A percentile compares a stretch with the other conserved stretches of the same genome.
Evolutionary conservation across 2,797 vertebrate genomes (phyloP).

Genomic region (Furcifer pardalis): DNA sequence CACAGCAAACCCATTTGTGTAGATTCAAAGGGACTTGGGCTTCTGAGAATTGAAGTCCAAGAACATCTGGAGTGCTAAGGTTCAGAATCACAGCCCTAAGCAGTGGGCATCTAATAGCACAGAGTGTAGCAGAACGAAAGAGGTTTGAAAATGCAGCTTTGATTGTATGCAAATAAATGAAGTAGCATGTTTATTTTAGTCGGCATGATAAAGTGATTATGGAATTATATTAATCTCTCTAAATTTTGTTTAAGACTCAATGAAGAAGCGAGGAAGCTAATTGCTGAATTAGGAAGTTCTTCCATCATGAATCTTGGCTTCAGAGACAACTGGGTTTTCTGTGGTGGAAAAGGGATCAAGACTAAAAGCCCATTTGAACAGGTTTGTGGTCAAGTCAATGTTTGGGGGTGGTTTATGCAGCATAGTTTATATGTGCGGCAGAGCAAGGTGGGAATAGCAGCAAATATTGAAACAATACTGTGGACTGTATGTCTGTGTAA

Average conservation of each 20-base stretch:
- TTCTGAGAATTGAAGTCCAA: too few species aligned
- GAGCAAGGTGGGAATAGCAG: neutral
- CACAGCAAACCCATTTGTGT: too few species aligned
- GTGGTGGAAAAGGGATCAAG: constrained; percentile 97
- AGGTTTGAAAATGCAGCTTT: too few species aligned
- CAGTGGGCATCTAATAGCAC: neutral
- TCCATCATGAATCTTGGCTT: constrained; percentile 85
- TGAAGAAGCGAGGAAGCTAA: constrained; percentile 88
- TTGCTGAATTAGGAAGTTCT: constrained; percentile 88
- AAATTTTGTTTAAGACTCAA: constrained; percentile 81
- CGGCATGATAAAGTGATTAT: neutral
- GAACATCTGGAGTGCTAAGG: too few species aligned
- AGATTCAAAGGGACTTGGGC: too few species aligned
- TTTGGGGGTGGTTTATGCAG: neutral
- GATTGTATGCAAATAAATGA: constrained; percentile 35
- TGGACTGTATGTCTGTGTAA: neutral
- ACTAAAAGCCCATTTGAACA: constrained; percentile 98
- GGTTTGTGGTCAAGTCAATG: constrained; percentile 74
- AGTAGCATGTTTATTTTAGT: constrained; percentile 22
- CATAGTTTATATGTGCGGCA: neutral
- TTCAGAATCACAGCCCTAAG: too few species aligned
- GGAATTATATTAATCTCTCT: constrained; percentile 13
- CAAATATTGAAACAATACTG: neutral
- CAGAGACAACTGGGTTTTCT: constrained; percentile 98
- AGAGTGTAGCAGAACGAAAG: neutral